Evolutionary conservation across 1,140 invertebrate species (phyloP).

Genomic region (Plodia interpunctella): DNA sequence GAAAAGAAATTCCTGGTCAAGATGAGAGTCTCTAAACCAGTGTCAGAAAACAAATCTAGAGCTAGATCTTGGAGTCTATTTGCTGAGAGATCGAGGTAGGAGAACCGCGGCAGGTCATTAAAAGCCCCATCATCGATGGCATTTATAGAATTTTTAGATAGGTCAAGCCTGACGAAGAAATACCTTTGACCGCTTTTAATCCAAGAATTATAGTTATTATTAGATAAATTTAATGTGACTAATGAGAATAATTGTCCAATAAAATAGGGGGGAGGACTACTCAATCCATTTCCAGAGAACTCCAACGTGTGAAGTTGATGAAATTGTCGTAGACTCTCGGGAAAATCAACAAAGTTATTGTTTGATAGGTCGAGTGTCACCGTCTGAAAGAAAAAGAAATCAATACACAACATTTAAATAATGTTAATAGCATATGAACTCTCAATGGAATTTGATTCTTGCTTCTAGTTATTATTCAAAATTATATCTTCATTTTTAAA

Average conservation of each 20-base stretch:
- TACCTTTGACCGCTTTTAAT: conserved; percentile 53
- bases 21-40: conserved; percentile 77
- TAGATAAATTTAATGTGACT: conserved; percentile 73
- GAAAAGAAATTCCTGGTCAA: conserved; percentile 82
- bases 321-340: conserved; percentile 71
- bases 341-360: conserved; percentile 76
- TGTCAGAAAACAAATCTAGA: conserved; percentile 67
- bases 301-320: conserved; percentile 72
- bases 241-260: conserved; percentile 66
- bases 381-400: conserved; percentile 52
- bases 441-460: no score
- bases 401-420: no score
- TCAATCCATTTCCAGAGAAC: conserved; percentile 77
- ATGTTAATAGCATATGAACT: no score
- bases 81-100: conserved; percentile 78
- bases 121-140: conserved; percentile 54
- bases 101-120: conserved; percentile 35
- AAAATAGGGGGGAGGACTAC: conserved; percentile 46
- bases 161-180: conserved; percentile 59
- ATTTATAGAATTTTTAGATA: conserved; percentile 75
- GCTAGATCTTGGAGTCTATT: conserved; percentile 79
- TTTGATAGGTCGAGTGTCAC: conserved; percentile 73
- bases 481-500: no score
- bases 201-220: conserved; percentile 78
- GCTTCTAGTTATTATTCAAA: no score